A percentile compares a stretch with the other conserved stretches of the same genome.
Evolutionary conservation across 2,113 vertebrate genomes (phyloP).

Genomic region (Phycodurus eques): DNA sequence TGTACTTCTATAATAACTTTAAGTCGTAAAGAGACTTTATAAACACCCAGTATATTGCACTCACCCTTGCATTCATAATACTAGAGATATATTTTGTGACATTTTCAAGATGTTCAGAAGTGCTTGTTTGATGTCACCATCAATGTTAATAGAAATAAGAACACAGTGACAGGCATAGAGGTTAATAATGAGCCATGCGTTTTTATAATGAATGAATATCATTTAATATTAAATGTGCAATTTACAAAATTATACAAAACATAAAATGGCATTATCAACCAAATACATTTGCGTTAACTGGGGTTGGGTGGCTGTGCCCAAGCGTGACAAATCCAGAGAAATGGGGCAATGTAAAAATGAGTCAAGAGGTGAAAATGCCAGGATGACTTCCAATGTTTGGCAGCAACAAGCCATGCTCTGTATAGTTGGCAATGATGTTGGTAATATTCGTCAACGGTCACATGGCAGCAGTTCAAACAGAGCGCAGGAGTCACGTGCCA

Average conservation of each 20-base stretch:
- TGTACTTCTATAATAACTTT: no score
- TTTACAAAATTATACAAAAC: conserved; percentile 16
- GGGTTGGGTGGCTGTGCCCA: not conserved
- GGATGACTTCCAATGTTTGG: not conserved
- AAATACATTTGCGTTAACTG: not conserved
- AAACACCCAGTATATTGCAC: no score
- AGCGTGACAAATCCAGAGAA: not conserved
- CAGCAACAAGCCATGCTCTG: not conserved
- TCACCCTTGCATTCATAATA: no score
- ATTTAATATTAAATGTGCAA: not conserved
- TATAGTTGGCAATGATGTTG: not conserved
- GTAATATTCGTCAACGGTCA: not conserved
- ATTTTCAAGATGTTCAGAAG: no score
- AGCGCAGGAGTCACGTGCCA: not conserved
- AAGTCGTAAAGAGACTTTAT: no score
- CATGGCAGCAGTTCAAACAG: not conserved
- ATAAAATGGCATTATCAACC: not conserved
- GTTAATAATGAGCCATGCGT: not conserved
- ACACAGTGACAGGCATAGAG: not conserved
- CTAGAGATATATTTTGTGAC: no score
- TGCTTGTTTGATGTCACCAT: no score
- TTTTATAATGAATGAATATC: not conserved
- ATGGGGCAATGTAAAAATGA: not conserved
- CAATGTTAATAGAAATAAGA: no score
- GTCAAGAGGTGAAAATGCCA: not conserved